Base-by-base conservation (phyloP, 2,888 invertebrate species). In the Dryadula phaetusa region DNA sequence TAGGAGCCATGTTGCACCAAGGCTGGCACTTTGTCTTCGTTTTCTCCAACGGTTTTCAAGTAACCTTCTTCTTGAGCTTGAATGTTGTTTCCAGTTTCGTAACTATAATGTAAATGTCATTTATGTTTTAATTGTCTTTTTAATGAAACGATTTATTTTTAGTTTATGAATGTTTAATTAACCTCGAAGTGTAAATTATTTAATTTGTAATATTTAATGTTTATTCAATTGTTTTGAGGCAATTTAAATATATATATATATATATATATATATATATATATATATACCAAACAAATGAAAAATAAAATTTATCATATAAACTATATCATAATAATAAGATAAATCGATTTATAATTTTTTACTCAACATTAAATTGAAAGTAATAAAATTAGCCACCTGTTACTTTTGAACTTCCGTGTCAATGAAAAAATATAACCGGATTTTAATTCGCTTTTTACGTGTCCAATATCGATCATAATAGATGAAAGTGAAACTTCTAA, bases 81-180 rank as follows among this genome's bases (percentile, higher is more conserved):
- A 74, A 97, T 97, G 84, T 96, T 94, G 90, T 97, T 97, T 22
- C 97, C 97, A 69, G 97, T 97, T 87, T 97, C 97, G 81, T 96
- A 97, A 74, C 96, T 96, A 84, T 46, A 90, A 87, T 18, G 3
- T 12, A n/a, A 28, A 60, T 10, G 8, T 10, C 1, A 40, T 22
- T 40, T 16, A 5, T 40, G 20, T 37, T 37, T 37, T 37, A 54
- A 37, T n/a, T 22, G 28, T 28, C 6, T 28, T 28, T 28, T 28
- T 28, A 18, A 16, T 40, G 14, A 16, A 16, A 16, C 44, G 10
- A 44, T 44, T 16, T 5, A 40, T 40, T 3, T n/a, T n/a, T 12
- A 40, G 4, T 40, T 40, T n/a, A n/a, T n/a, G n/a, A n/a, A n/a
- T n/a, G n/a, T n/a, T n/a, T n/a, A n/a, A n/a, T n/a, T n/a, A n/a